Evolutionary conservation across 2,113 vertebrate genomes (phyloP).

Genomic region (Crotalus tigris): DNA sequence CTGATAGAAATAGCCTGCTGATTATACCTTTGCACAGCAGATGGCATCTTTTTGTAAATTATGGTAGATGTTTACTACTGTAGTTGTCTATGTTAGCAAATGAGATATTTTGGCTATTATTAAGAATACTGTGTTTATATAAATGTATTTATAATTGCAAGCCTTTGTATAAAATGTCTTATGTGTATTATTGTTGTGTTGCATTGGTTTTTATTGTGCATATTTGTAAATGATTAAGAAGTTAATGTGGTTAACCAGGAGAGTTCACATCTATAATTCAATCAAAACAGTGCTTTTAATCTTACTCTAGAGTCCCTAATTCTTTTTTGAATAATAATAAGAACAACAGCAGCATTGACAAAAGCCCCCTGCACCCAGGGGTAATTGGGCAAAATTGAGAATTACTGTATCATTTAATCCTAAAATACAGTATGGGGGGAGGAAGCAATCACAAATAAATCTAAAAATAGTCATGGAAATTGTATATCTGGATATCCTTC

Average conservation of each 20-base stretch:
- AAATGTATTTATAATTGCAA: slow-evolving; percentile 29
- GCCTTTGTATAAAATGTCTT: slow-evolving; percentile 23
- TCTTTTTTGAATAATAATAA: background rate
- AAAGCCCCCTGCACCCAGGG: background rate
- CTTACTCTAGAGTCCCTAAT: background rate
- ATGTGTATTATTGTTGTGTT: slow-evolving; percentile 30
- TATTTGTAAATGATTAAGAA: background rate
- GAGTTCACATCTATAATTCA: slow-evolving; percentile 11
- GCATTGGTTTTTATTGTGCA: slow-evolving; percentile 16
- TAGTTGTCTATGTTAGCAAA: slow-evolving; percentile 33
- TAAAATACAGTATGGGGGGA: background rate
- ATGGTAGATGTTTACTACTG: slow-evolving; percentile 57
- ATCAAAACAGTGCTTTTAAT: slow-evolving; percentile 1
- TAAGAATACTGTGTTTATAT: slow-evolving; percentile 37
- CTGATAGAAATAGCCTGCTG: slow-evolving; percentile 63
- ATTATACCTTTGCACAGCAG: slow-evolving; percentile 71
- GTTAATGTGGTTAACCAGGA: background rate
- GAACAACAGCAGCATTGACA: background rate
- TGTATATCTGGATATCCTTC: background rate
- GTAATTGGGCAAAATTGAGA: background rate
- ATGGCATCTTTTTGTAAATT: slow-evolving; percentile 75
- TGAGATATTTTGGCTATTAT: slow-evolving; percentile 46
- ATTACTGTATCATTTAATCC: background rate
- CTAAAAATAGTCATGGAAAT: background rate
- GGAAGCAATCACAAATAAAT: background rate